phyloP scores from a whole-genome alignment of 2,888 invertebrate genomes.

The Volucella bombylans region DNA sequence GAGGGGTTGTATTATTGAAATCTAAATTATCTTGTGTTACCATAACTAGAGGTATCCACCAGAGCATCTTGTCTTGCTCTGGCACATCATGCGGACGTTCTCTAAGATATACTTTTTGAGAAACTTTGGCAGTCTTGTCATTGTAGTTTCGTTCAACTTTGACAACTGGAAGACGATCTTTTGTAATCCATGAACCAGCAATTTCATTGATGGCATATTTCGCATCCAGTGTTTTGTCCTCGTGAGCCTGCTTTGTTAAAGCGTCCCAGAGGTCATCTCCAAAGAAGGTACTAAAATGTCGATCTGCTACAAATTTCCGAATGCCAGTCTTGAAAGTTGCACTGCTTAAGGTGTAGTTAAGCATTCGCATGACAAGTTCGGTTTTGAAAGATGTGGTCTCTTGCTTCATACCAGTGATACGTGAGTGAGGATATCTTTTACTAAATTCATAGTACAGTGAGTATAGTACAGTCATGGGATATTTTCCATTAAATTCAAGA shows the following conservation, averaged over 20 bases:
- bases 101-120: constrained; percentile 87
- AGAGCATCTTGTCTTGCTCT: constrained; percentile 87
- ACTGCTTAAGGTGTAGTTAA: constrained; percentile 92
- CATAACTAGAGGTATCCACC: constrained; percentile 89
- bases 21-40: constrained; percentile 85
- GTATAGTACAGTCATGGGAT: constrained; percentile 90
- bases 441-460: constrained; percentile 91
- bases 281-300: constrained; percentile 89
- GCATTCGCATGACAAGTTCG: constrained; percentile 93
- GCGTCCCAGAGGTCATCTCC: constrained; percentile 91
- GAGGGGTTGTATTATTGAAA: constrained; percentile 84
- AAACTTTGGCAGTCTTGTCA: constrained; percentile 85
- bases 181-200: constrained; percentile 91
- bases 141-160: constrained; percentile 88
- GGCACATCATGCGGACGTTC: constrained; percentile 89
- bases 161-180: constrained; percentile 90
- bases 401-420: constrained; percentile 88
- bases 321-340: constrained; percentile 89
- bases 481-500: constrained; percentile 89
- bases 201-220: constrained; percentile 87
- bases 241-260: constrained; percentile 87
- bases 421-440: constrained; percentile 89
- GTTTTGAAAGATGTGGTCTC: constrained; percentile 90
- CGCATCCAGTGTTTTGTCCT: constrained; percentile 84
- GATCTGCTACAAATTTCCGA: constrained; percentile 86